phyloP scores from a whole-genome alignment of 2,113 vertebrate species.

The Amia ocellicauda region DNA sequence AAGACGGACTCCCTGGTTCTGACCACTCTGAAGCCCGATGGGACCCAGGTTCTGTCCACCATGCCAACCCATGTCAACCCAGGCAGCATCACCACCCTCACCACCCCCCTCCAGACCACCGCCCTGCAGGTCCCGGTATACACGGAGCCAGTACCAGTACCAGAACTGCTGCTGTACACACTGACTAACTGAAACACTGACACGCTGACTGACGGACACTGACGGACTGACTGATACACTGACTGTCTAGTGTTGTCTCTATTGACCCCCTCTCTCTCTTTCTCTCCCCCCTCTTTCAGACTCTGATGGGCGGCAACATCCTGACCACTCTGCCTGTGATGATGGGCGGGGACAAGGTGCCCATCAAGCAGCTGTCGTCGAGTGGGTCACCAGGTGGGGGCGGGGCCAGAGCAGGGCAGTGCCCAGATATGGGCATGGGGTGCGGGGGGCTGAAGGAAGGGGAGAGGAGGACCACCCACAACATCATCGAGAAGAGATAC shows the following conservation, averaged over 20 bases:
- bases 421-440: constrained; percentile 40
- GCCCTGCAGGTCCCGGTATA: constrained; percentile 81
- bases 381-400: constrained; percentile 66
- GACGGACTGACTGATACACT: neutral
- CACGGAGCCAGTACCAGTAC: no score
- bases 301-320: constrained; percentile 91
- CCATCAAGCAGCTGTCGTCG: constrained; percentile 85
- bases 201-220: no score
- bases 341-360: constrained; percentile 93
- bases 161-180: no score
- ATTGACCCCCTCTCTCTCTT: neutral
- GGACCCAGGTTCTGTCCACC: constrained; percentile 84
- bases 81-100: constrained; percentile 76
- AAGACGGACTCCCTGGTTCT: constrained; percentile 94
- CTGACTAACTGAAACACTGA: no score
- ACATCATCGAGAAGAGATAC: constrained; percentile 98
- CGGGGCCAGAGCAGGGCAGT: constrained; percentile 60
- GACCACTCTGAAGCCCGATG: constrained; percentile 88
- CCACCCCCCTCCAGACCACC: constrained; percentile 85
- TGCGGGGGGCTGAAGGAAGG: constrained; percentile 83
- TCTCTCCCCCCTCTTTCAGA: constrained; percentile 57
- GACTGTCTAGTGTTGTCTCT: neutral
- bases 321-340: constrained; percentile 91
- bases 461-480: constrained; percentile 93
- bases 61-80: constrained; percentile 94